Percentiles rank a stretch among this genome's conserved stretches.
Conservation (phyloP, 2,888 invertebrate genomes). For the Strigamia transsilvanica region DNA sequence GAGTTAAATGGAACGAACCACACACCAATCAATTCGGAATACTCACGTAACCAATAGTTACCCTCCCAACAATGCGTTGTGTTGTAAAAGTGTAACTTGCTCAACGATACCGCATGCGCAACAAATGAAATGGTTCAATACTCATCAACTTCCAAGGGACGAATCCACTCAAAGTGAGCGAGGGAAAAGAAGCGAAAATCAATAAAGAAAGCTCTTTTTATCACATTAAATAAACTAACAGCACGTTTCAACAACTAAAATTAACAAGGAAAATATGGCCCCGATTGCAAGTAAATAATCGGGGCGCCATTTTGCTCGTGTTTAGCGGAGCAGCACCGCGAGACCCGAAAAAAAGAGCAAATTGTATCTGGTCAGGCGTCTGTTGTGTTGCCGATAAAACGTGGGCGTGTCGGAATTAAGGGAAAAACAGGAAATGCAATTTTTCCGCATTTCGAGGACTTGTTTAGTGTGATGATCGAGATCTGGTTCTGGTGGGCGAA, state of each 20-base stretch:
- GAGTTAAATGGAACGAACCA: not conserved
- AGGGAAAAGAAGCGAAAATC: constrained; percentile 39
- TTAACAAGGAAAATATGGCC: not conserved
- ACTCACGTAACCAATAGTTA: constrained; percentile 16
- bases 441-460: not conserved
- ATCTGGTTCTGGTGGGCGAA: too few species aligned
- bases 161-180: constrained; percentile 26
- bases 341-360: too few species aligned
- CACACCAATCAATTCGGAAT: not conserved
- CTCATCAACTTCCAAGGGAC: constrained; percentile 18
- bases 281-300: not conserved
- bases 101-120: constrained; percentile 35
- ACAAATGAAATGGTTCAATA: constrained; percentile 43
- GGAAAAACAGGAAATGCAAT: not conserved
- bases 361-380: not conserved
- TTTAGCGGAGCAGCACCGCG: too few species aligned
- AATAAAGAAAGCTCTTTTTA: constrained; percentile 17
- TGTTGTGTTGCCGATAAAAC: not conserved
- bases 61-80: not conserved
- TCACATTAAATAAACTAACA: constrained; percentile 20
- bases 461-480: too few species aligned
- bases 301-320: too few species aligned
- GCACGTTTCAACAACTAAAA: constrained; percentile 5
- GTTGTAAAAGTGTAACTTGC: not conserved
- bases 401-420: not conserved